Base-by-base conservation (phyloP, 2,113 vertebrate genomes). In the Gorilla gorilla region DNA sequence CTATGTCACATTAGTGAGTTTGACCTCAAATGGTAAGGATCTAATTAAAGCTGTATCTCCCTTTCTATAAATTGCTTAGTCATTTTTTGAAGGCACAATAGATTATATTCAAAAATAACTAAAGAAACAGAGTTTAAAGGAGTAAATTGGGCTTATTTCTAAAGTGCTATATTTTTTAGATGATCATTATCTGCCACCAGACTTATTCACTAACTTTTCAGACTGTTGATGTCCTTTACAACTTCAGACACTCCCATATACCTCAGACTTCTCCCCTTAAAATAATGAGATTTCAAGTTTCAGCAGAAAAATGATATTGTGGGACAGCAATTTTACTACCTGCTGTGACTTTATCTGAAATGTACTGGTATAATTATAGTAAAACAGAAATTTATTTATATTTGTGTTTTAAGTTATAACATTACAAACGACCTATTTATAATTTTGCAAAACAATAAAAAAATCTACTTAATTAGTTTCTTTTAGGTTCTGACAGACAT, bases 391-490 rank as follows among this genome's bases (percentile, higher is more conserved):
- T 90, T 96, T 87, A 87, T 78, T 93, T 61, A 92, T 38, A 87
- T 30, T 97, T 90, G 14, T 64, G 18, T 76, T 89, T 92, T 76
- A 78, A 76, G 14, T 45, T 92, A 59, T 61, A 84, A 30, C 81
- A 59, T 83, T 90, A 72, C 2, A 87, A 84, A 86, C 84, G 14
- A 57, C 66, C n/a, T 85, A 70, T 72, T 90, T 96, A 85, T 48
- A 76, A 68, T 94, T 96, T 97, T 90, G 20, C 4, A 52, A 90
- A 96, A 38, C 48, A 43, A 17, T 78, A 64, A 84, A 32, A 52
- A 45, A 23, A 84, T 92, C 35, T 45, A 30, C 59, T 93, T 92
- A 68, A 2, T 85, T 81, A 68, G 3, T 85, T 81, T 55, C 43
- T 61, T 73, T 64, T 40, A 88, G 32, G 3, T 81, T 75, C 32